Evolutionary conservation across 2,113 vertebrate genomes (phyloP), one percentile per base, ranked within the genome.

Genomic region (Pedetes capensis): DNA sequence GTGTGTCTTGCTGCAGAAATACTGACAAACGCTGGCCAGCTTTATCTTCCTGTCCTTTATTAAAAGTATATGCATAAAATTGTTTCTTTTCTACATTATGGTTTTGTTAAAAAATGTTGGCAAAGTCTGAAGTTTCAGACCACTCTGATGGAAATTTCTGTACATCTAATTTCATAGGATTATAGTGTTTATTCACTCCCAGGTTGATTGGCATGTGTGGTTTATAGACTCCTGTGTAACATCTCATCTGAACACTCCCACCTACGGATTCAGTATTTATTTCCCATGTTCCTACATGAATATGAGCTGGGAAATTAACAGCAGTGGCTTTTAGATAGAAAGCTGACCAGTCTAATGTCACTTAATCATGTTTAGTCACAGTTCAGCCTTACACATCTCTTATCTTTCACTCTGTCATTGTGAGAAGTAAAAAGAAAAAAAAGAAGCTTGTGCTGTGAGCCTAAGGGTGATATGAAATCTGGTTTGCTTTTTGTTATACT

Each of bases 21-120:
- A 89, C 44, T 78, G 75, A 80, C 84, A 96, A 96, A 85, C 81
- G 53, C 72, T 90, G 76, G n/a, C 69, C 69, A 95, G 44, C 80
- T 95, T 92, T 97, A 92, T 90, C 83, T 95, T 94, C 69, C 78
- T 96, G 69, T 92, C 29, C 37, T 93, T 88, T 89, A 96, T 96
- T 96, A 93, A 96, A 96, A 96, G 27, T 71, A 68, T 88, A 92
- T 95, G 37, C 81, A 93, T 86, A 92, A 57, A 89, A 51, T 96
- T 23, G 39, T 84, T 91, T 89, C 78, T 92, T 90, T 94, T 81
- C 69, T 89, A 63, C 80, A 78, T 89, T 75, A 80, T 72, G 78
- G 27, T 87, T 84, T 92, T 90, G 37, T 63, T 87, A 92, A 95
- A 78, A 39, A 86, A 76, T 74, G 34, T 90, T 88, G 61, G 8